Conservation (phyloP, 35 echinoderm and acorn worm species). For the Ophiothrix spiculata region DNA sequence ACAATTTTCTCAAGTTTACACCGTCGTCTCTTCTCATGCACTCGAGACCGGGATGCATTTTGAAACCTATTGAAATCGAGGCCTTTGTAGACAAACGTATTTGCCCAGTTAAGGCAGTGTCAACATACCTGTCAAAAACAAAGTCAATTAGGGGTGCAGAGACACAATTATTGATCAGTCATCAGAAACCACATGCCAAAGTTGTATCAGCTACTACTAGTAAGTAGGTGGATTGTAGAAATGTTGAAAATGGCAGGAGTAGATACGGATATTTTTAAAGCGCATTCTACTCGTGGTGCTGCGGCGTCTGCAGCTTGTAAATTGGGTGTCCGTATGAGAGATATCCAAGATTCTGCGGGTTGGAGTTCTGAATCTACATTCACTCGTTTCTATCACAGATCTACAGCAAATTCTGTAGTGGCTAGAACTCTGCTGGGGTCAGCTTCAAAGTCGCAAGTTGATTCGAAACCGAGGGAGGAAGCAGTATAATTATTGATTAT, state of each 20-base stretch:
- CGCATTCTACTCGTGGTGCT: constrained; percentile 25
- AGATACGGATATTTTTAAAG: constrained; percentile 14
- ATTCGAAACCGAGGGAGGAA: not conserved
- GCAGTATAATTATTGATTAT: not conserved
- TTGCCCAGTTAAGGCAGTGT: not conserved
- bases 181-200: not conserved
- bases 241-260: constrained; percentile 25
- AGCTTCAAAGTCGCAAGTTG: not conserved
- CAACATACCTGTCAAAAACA: not conserved
- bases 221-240: constrained; percentile 26
- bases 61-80: no score
- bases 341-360: not conserved
- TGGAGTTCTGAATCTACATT: constrained; percentile 6
- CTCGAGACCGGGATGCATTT: not conserved
- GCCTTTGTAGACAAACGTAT: not conserved
- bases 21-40: not conserved
- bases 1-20: no score
- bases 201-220: not conserved
- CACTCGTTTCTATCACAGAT: constrained; percentile 3
- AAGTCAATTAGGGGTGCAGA: not conserved
- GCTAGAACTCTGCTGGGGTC: not conserved
- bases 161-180: not conserved
- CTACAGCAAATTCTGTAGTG: not conserved
- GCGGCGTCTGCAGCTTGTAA: constrained; percentile 4
- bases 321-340: constrained; percentile 4